Percentiles rank a stretch among this genome's conserved stretches.
Evolutionary conservation across 2,113 vertebrate genomes (phyloP).

Genomic region (Herpetotheres cachinnans): DNA sequence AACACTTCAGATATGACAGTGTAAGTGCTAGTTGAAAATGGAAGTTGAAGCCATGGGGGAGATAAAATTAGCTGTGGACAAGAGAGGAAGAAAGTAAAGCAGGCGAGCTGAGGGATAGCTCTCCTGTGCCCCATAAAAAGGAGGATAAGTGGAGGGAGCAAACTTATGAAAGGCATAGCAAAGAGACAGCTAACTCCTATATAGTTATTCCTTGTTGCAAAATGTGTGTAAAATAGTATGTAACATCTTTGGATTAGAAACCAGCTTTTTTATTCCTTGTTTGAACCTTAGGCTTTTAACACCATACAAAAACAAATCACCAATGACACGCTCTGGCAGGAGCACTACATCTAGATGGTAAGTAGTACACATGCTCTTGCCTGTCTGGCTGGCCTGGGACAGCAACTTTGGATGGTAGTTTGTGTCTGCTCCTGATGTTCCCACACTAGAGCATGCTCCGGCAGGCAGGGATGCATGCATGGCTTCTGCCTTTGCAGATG

Average conservation of each 20-base stretch:
- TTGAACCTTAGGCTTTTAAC: conserved; percentile 4
- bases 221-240: background rate
- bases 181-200: conserved; percentile 16
- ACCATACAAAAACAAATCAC: background rate
- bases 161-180: conserved; percentile 48
- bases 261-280: background rate
- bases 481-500: background rate
- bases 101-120: conserved; percentile 4
- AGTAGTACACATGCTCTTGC: background rate
- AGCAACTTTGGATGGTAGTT: background rate
- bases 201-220: background rate
- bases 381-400: background rate
- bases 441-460: background rate
- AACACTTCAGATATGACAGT: conserved; percentile 22
- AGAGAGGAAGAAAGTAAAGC: conserved; percentile 33
- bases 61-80: conserved; percentile 54
- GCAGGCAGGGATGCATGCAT: background rate
- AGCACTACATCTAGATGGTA: background rate
- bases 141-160: conserved; percentile 11
- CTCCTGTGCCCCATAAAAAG: conserved; percentile 38
- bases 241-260: background rate
- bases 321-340: background rate
- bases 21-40: conserved; percentile 44
- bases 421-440: background rate
- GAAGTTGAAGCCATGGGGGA: conserved; percentile 50